Percentiles rank a stretch among this genome's conserved stretches.
phyloP scores from a whole-genome alignment of 1,140 invertebrate genomes.

The Lordiphosa collinella region DNA sequence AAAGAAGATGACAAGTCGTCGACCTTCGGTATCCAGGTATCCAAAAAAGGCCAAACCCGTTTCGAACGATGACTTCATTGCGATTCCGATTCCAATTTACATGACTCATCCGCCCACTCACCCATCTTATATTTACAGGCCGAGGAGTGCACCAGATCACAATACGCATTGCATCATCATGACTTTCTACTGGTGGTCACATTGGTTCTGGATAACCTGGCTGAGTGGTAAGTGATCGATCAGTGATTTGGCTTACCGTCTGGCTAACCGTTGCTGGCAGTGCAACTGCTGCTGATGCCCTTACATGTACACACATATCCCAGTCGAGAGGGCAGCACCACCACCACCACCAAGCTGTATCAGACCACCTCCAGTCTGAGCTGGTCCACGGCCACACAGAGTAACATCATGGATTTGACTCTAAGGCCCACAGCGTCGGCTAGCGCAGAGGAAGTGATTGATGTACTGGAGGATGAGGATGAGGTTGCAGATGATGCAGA shows the following conservation, averaged over 20 bases:
- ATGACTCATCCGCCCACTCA: slow-evolving; percentile 24
- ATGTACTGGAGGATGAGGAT: slow-evolving; percentile 1
- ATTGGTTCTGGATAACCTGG: slow-evolving; percentile 86
- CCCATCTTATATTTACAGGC: slow-evolving; percentile 15
- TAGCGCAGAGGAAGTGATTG: not conserved
- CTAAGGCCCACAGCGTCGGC: slow-evolving; percentile 29
- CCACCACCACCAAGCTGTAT: slow-evolving; percentile 58
- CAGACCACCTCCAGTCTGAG: slow-evolving; percentile 56
- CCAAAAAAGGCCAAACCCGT: slow-evolving; percentile 25
- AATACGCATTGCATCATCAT: slow-evolving; percentile 81
- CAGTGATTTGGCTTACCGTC: not conserved
- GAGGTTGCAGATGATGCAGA: slow-evolving; percentile 1
- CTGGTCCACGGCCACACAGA: slow-evolving; percentile 52
- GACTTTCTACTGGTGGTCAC: slow-evolving; percentile 86
- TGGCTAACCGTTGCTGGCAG: not conserved
- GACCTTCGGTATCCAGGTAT: slow-evolving; percentile 8
- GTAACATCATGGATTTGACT: slow-evolving; percentile 57
- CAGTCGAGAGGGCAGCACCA: slow-evolving; percentile 48
- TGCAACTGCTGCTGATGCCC: slow-evolving; percentile 39
- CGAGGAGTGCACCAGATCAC: slow-evolving; percentile 42
- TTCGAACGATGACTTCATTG: slow-evolving; percentile 35
- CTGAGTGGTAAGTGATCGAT: slow-evolving; percentile 42
- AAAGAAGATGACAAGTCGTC: slow-evolving; percentile 17
- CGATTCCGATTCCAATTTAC: not conserved
- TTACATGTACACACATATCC: slow-evolving; percentile 69